Base-by-base conservation (phyloP, 2,113 vertebrate genomes). In the Channa maculata region DNA sequence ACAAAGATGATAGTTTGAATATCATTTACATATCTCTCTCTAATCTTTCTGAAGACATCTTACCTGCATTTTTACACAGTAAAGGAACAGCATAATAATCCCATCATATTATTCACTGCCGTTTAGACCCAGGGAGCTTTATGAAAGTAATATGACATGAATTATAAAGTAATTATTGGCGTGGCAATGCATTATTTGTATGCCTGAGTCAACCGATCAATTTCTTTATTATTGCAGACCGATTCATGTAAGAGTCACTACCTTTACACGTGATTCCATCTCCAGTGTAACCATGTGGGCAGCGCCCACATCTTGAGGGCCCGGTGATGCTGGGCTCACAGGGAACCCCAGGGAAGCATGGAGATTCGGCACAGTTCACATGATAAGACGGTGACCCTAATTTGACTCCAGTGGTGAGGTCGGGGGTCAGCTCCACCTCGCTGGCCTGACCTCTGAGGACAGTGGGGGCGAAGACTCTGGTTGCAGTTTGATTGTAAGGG, bases 211-310 rank as follows among this genome's bases (percentile, higher is more conserved):
- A 41, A 41, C 39, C 1, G 1, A 41, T 24, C 24, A 24, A 2
- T 41, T 41, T 7, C 39, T 41, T 4, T 41, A 41, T 7, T 7
- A 41, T 41, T 41, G 6, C 39, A 5, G 4, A 41, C 4, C 39
- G 6, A 5, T 7, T 7, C 4, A 4, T 41, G 6, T 10, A 6
- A 51, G 34, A 12, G n/a, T 37, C 39, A 1, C 33, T 50, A 97
- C 96, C 96, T 97, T 86, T 95, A 85, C 96, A 98, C 10, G 38
- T 81, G 71, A 94, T 62, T 77, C 96, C 96, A 76, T 97, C 92
- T 63, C 96, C 94, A 0, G 92, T 93, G 83, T 96, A 98, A 2
- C 96, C 95, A 0, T 82, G 85, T 0, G 96, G 97, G 75, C 96
- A 97, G 81, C 3, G 90, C 6, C 95, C 94, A 2, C 96, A 97